phyloP scores from a whole-genome alignment of 2,888 invertebrate species.

The Dryococelus australis region DNA sequence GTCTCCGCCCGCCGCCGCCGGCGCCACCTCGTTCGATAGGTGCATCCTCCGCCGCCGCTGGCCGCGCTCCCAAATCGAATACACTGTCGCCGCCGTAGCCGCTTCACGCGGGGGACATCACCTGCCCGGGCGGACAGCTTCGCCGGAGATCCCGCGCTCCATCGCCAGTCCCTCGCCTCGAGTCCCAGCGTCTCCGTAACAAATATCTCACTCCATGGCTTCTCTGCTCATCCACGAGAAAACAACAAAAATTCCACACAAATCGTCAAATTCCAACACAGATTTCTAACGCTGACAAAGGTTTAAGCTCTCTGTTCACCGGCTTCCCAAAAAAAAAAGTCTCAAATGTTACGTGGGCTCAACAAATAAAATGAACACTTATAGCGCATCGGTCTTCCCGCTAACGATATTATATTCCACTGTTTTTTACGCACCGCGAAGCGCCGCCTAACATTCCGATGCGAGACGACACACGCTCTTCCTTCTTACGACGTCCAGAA shows the following conservation, averaged over 20 bases:
- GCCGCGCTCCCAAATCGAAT: not conserved
- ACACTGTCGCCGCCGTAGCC: not conserved
- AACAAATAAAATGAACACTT: too few species aligned
- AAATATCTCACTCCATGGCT: slow-evolving; percentile 33
- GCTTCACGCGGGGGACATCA: not conserved
- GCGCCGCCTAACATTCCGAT: too few species aligned
- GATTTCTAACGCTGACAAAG: too few species aligned
- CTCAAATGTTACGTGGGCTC: too few species aligned
- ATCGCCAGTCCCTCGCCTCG: slow-evolving; percentile 34
- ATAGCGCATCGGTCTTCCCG: too few species aligned
- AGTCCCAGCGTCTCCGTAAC: slow-evolving; percentile 34
- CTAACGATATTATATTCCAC: too few species aligned
- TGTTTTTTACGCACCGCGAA: too few species aligned
- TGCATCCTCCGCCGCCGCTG: slow-evolving; percentile 39
- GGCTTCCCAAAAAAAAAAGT: too few species aligned
- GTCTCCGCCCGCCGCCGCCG: slow-evolving; percentile 25
- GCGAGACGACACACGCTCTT: too few species aligned
- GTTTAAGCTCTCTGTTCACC: too few species aligned
- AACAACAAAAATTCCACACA: not conserved
- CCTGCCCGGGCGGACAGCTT: slow-evolving; percentile 13
- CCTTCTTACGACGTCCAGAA: too few species aligned
- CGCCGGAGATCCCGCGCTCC: slow-evolving; percentile 21
- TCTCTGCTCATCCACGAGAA: slow-evolving; percentile 13
- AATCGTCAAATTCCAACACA: not conserved
- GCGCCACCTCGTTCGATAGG: slow-evolving; percentile 41